Evolutionary conservation across 2,888 invertebrate genomes (phyloP).

Genomic region (Uropetala carovei): DNA sequence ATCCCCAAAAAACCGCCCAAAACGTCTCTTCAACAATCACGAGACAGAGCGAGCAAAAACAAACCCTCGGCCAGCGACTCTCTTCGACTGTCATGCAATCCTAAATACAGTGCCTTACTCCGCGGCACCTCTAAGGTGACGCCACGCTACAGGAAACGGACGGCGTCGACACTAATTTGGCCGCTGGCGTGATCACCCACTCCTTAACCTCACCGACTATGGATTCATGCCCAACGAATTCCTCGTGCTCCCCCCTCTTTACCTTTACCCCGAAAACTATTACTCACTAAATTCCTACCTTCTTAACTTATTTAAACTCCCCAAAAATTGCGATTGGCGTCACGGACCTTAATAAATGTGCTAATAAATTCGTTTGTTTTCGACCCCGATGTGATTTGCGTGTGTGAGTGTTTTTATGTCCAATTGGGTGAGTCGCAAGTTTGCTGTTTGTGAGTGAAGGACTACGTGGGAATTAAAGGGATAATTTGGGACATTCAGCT

Average conservation of each 20-base stretch:
- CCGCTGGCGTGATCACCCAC: constrained; percentile 41
- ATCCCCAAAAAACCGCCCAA: constrained; percentile 35
- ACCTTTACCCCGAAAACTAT: neutral
- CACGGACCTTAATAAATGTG: constrained; percentile 41
- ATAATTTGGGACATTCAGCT: constrained; percentile 30
- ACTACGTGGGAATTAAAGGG: constrained; percentile 2
- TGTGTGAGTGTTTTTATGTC: constrained; percentile 22
- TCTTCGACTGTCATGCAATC: constrained; percentile 57
- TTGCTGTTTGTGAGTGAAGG: constrained; percentile 8
- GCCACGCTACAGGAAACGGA: constrained; percentile 23
- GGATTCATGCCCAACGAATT: neutral
- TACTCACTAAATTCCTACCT: neutral
- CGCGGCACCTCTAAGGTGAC: constrained; percentile 51
- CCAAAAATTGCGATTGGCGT: constrained; percentile 16
- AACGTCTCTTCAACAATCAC: constrained; percentile 16
- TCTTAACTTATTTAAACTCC: neutral
- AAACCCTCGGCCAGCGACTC: constrained; percentile 21
- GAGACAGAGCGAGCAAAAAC: constrained; percentile 24
- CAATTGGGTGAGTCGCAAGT: constrained; percentile 34
- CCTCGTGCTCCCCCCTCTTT: neutral
- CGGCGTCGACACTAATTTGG: constrained; percentile 30
- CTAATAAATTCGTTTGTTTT: neutral
- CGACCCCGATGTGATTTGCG: constrained; percentile 24
- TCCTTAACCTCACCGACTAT: neutral
- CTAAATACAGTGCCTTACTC: constrained; percentile 60